Conservation (phyloP, 2,888 invertebrate genomes). For the Platerodrilus igneus region DNA sequence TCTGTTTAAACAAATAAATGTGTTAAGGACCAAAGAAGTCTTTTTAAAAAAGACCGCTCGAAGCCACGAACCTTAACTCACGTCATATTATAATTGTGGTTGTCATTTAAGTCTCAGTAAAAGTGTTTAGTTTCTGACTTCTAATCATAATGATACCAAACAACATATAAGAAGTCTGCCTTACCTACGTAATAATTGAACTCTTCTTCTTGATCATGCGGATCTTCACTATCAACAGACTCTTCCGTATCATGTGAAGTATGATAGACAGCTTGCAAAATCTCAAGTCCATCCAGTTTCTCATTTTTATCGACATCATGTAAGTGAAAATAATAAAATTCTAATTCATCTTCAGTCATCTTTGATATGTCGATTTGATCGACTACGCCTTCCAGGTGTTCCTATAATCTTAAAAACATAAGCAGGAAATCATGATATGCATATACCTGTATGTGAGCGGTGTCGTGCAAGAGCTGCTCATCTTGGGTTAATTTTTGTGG, state of each 20-base stretch:
- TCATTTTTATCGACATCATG: slow-evolving; percentile 90
- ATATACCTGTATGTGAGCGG: slow-evolving; percentile 55
- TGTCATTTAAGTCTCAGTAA: too few relatives aligned
- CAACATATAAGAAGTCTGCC: slow-evolving; percentile 15
- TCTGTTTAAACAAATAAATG: too few relatives aligned
- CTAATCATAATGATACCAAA: too few relatives aligned
- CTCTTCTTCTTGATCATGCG: slow-evolving; percentile 46
- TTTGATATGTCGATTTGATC: slow-evolving; percentile 57
- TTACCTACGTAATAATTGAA: slow-evolving; percentile 50
- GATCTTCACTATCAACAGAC: slow-evolving; percentile 42
- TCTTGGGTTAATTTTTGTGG: slow-evolving; percentile 64
- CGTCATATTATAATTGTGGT: too few relatives aligned
- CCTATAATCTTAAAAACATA: slow-evolving; percentile 36
- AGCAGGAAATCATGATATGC: background rate
- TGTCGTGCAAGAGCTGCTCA: slow-evolving; percentile 67
- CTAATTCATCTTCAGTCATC: slow-evolving; percentile 80
- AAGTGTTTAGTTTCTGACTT: too few relatives aligned
- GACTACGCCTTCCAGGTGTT: slow-evolving; percentile 43
- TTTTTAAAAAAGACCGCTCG: slow-evolving; percentile 5
- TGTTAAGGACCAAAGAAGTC: background rate
- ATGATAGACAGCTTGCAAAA: slow-evolving; percentile 77
- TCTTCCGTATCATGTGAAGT: slow-evolving; percentile 60
- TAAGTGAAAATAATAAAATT: slow-evolving; percentile 78
- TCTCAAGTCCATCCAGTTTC: slow-evolving; percentile 84
- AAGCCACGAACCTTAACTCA: too few relatives aligned